Percentiles rank a stretch among this genome's conserved stretches.
These are phyloP conservation scores for Scaptodrosophila latifasciaeformis DNA, from an alignment of 2,888 invertebrate species.

Conservation along the genomic window DNA sequence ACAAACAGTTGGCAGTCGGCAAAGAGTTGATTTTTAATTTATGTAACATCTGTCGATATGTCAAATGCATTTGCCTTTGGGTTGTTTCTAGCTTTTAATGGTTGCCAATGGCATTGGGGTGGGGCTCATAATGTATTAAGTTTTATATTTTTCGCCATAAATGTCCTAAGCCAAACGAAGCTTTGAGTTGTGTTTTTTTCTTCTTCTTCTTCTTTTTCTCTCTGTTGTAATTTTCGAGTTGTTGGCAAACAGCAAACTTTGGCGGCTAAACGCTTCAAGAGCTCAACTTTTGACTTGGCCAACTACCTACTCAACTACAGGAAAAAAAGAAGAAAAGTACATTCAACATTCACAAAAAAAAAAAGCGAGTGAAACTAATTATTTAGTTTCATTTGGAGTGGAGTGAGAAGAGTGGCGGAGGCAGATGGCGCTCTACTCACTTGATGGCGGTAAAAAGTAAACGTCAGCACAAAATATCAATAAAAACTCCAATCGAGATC, in stretches of 20 bases:
- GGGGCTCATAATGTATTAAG: slow-evolving; percentile 58
- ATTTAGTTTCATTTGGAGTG: slow-evolving; percentile 60
- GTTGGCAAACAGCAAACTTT: slow-evolving; percentile 59
- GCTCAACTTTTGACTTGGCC: neutral
- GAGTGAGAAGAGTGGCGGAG: neutral
- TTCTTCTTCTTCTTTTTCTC: neutral
- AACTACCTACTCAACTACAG: neutral
- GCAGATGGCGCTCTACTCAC: neutral
- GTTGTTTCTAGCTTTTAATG: too few relatives aligned
- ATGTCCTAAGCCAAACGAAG: slow-evolving; percentile 20
- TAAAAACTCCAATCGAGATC: slow-evolving; percentile 67
- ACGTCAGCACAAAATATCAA: slow-evolving; percentile 64
- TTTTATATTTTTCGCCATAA: slow-evolving; percentile 49
- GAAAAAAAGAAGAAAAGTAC: too few relatives aligned
- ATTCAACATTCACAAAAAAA: too few relatives aligned
- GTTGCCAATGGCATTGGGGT: too few relatives aligned
- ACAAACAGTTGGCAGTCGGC: too few relatives aligned
- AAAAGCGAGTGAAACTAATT: slow-evolving; percentile 61
- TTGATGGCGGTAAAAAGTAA: slow-evolving; percentile 33
- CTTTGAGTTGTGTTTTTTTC: slow-evolving; percentile 32
- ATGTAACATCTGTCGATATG: slow-evolving; percentile 36
- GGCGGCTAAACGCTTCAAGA: neutral
- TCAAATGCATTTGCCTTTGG: slow-evolving; percentile 57
- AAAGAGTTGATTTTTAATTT: slow-evolving; percentile 3
- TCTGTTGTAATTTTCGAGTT: slow-evolving; percentile 45